These are phyloP conservation scores for Pogonus chalceus DNA, from an alignment of 1,140 invertebrate species.

Conservation along the genomic window DNA sequence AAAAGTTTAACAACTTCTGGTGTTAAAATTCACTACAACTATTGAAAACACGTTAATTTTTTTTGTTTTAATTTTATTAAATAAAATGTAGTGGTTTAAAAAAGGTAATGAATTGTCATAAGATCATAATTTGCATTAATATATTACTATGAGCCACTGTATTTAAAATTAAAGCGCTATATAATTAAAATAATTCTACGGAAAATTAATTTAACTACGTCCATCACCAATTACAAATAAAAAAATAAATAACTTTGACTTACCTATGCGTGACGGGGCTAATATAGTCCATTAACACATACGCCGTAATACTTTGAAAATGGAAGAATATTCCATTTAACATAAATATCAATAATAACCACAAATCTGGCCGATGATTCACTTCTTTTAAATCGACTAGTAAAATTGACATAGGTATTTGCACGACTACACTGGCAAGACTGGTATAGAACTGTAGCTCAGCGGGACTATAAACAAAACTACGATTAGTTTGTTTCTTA, in stretches of 20 bases:
- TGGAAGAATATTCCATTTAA: slow-evolving; percentile 78
- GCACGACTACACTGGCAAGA: slow-evolving; percentile 65
- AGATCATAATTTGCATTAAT: no score
- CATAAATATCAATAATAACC: slow-evolving; percentile 51
- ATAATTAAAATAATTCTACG: background rate
- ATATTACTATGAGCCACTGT: no score
- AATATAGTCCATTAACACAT: slow-evolving; percentile 78
- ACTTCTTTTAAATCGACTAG: slow-evolving; percentile 52
- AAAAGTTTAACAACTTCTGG: no score
- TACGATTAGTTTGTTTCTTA: no score
- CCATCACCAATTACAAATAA: background rate
- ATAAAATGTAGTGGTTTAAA: no score
- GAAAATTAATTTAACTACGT: background rate
- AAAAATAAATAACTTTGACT: no score
- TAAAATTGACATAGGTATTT: slow-evolving; percentile 63
- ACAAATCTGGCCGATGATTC: slow-evolving; percentile 39
- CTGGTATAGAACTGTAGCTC: slow-evolving; percentile 81
- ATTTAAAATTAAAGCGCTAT: no score
- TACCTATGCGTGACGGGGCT: slow-evolving; percentile 81
- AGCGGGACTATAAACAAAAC: slow-evolving; percentile 64
- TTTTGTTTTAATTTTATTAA: no score
- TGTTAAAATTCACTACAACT: no score
- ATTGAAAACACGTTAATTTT: no score
- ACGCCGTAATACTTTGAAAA: slow-evolving; percentile 79
- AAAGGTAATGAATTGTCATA: no score